Evolutionary conservation across 2,113 vertebrate species (phyloP).

Genomic region (Microtus montanus): DNA sequence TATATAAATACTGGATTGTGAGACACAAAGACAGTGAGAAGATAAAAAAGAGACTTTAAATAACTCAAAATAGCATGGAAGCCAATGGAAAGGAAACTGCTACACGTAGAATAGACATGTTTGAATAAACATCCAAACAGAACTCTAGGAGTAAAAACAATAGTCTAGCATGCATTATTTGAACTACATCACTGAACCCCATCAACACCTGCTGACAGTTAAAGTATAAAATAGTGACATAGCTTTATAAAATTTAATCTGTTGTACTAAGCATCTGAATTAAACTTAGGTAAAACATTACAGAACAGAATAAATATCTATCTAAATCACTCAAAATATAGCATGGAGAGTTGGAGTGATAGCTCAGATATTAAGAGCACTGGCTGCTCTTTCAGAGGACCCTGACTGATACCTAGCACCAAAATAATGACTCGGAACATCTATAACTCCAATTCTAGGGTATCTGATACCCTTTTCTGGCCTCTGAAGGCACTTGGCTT

Average conservation of each 20-base stretch:
- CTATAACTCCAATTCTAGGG: too few species aligned
- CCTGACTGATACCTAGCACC: neutral
- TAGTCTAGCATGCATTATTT: neutral
- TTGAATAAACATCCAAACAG: slow-evolving; percentile 18
- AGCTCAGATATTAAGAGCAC: neutral
- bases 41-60: slow-evolving; percentile 12
- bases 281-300: neutral
- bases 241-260: slow-evolving; percentile 30
- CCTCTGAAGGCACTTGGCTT: neutral
- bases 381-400: neutral
- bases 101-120: neutral
- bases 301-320: neutral
- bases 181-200: neutral
- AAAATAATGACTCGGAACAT: neutral
- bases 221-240: neutral
- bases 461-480: too few species aligned
- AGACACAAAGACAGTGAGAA: neutral
- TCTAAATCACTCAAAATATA: slow-evolving; percentile 5
- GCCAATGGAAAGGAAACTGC: neutral
- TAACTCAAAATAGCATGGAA: slow-evolving; percentile 18
- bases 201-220: neutral
- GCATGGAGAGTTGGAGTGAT: neutral
- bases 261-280: neutral
- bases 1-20: neutral
- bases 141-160: neutral